A percentile compares a stretch with the other conserved stretches of the same genome.
Conservation (phyloP, 1,140 invertebrate species). For the Tetragnatha versicolor region DNA sequence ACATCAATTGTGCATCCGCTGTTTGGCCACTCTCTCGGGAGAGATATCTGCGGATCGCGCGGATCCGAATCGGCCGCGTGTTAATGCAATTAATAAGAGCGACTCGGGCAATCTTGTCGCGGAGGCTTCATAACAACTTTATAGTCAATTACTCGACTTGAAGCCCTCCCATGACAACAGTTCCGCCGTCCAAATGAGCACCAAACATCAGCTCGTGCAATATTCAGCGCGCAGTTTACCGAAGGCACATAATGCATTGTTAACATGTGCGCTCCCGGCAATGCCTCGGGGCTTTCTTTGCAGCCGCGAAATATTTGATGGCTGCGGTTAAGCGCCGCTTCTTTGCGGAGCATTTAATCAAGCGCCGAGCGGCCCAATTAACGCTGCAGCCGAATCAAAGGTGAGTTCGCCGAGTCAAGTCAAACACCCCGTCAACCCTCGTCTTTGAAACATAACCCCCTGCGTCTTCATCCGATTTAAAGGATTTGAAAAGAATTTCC, state of each 20-base stretch:
- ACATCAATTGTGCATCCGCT: slow-evolving; percentile 45
- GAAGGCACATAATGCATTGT: slow-evolving; percentile 55
- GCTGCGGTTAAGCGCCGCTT: no score
- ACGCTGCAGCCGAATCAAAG: no score
- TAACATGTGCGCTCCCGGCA: slow-evolving; percentile 33
- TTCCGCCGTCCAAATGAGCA: slow-evolving; percentile 50
- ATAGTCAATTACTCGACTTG: slow-evolving; percentile 48
- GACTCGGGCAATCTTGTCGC: slow-evolving; percentile 10
- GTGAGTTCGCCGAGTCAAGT: no score
- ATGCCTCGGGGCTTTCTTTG: slow-evolving; percentile 48
- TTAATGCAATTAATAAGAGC: slow-evolving; percentile 52
- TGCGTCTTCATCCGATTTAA: no score
- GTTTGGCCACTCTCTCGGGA: slow-evolving; percentile 17
- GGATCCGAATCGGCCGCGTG: slow-evolving; percentile 44
- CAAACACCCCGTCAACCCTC: no score
- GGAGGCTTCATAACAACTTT: slow-evolving; percentile 52
- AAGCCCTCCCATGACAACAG: slow-evolving; percentile 49
- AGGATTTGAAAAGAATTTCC: no score
- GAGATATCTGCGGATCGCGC: slow-evolving; percentile 21
- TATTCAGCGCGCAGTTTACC: slow-evolving; percentile 52
- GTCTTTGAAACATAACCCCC: no score
- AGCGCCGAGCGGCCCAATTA: no score
- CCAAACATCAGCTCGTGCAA: slow-evolving; percentile 51
- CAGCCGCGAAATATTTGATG: no score
- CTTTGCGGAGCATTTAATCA: no score